A percentile compares a stretch with the other conserved stretches of the same genome.
These are phyloP conservation scores for Drosophila leonis DNA, from an alignment of 2,888 invertebrate species.

Conservation along the genomic window DNA sequence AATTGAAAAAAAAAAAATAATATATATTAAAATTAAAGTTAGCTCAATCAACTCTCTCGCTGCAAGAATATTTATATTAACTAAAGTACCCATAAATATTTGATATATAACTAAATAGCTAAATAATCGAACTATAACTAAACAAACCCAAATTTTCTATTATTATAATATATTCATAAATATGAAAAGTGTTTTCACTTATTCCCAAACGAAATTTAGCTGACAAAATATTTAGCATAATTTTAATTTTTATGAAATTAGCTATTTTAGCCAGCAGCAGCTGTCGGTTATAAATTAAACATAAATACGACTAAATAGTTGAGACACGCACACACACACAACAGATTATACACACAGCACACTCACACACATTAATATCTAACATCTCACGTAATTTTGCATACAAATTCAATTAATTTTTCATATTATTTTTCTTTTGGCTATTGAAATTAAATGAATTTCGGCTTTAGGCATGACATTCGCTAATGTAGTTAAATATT, in stretches of 20 bases:
- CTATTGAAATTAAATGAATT: slow-evolving; percentile 5
- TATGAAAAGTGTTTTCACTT: slow-evolving; percentile 16
- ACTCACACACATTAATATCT: not conserved
- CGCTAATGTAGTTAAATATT: not conserved
- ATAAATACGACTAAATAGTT: slow-evolving; percentile 31
- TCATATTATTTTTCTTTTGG: slow-evolving; percentile 10
- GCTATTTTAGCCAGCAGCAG: slow-evolving; percentile 15
- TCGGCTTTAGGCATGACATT: slow-evolving; percentile 4
- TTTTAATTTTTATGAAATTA: slow-evolving; percentile 41
- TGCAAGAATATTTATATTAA: not conserved
- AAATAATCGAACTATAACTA: not conserved
- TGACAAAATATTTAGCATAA: slow-evolving; percentile 25
- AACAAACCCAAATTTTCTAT: not conserved
- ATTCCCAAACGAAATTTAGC: slow-evolving; percentile 4
- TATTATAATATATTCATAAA: slow-evolving; percentile 8
- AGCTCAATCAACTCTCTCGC: no score
- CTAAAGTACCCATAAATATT: not conserved
- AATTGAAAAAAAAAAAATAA: not conserved
- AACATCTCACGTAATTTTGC: slow-evolving; percentile 25
- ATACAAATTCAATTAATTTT: slow-evolving; percentile 13
- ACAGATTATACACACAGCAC: not conserved
- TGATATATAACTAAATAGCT: not conserved
- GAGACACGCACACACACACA: slow-evolving; percentile 1
- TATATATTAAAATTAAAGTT: not conserved
- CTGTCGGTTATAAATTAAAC: slow-evolving; percentile 37